A percentile compares a stretch with the other conserved stretches of the same genome.
Evolutionary conservation across 2,113 vertebrate genomes (phyloP).

Genomic region (Macquaria australasica): DNA sequence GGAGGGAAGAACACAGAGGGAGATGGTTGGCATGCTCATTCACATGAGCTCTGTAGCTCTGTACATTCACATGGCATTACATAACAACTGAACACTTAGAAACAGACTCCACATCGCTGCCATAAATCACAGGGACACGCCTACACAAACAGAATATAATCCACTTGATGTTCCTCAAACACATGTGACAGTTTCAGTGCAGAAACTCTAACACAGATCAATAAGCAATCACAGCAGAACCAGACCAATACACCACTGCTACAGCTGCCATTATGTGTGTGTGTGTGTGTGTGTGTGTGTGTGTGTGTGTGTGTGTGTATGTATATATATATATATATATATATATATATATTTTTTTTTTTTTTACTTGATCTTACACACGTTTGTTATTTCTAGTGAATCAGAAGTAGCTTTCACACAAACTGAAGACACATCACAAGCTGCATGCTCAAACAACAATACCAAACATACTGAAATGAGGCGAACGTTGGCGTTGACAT

Average conservation of each 20-base stretch:
- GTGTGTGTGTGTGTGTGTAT: too few species aligned
- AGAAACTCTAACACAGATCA: background rate
- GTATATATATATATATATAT: too few species aligned
- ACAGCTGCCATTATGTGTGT: background rate
- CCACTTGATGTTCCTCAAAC: conserved; percentile 14
- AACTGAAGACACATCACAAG: background rate
- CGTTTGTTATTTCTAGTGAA: background rate
- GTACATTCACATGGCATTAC: conserved; percentile 74
- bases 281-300: background rate
- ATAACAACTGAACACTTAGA: conserved; percentile 55
- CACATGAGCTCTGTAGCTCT: conserved; percentile 53
- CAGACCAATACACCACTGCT: background rate
- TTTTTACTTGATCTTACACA: background rate
- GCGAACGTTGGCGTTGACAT: background rate
- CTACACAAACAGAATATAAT: conserved; percentile 21
- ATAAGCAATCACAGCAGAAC: background rate
- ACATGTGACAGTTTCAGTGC: background rate
- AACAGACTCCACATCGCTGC: conserved; percentile 4
- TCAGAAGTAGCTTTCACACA: conserved; percentile 1
- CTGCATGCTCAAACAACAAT: background rate
- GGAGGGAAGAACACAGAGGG: conserved; percentile 62
- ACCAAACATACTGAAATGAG: background rate
- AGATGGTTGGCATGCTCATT: conserved; percentile 57
- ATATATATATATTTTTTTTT: too few species aligned
- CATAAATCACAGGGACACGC: conserved; percentile 49